Percentiles rank a stretch among this genome's conserved stretches.
phyloP scores from a whole-genome alignment of 2,113 vertebrate species.

The Columbina picui region DNA sequence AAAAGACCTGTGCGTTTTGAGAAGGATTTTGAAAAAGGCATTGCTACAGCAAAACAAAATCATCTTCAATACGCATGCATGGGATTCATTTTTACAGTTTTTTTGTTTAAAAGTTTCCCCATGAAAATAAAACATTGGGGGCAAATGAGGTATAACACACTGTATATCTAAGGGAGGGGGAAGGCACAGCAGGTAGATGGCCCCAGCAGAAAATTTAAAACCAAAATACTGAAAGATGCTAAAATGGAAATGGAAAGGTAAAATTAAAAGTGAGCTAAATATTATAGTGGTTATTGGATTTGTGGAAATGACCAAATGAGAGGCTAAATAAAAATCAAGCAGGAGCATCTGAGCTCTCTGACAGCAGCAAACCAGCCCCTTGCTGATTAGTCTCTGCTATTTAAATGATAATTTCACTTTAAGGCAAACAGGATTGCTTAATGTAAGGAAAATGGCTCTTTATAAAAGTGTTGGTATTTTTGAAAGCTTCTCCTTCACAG shows the following conservation, averaged over 20 bases:
- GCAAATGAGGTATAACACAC: not conserved
- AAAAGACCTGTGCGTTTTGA: not conserved
- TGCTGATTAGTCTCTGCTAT: constrained; percentile 29
- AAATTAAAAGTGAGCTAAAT: not conserved
- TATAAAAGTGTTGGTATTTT: not conserved
- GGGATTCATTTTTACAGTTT: not conserved
- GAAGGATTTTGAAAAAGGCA: not conserved
- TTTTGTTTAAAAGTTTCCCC: not conserved
- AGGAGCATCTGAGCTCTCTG: not conserved
- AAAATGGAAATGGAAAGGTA: not conserved
- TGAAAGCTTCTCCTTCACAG: constrained; percentile 51
- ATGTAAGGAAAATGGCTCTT: not conserved
- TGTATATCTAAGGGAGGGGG: not conserved
- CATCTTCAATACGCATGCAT: not conserved
- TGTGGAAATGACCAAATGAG: constrained; percentile 3
- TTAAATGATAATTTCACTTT: constrained; percentile 59
- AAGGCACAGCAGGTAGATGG: accelerated
- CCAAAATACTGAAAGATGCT: not conserved
- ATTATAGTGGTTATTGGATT: not conserved
- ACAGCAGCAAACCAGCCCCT: not conserved
- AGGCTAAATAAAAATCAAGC: constrained; percentile 25
- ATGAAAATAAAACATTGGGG: not conserved
- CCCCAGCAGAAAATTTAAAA: not conserved
- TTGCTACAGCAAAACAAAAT: not conserved
- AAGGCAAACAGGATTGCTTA: constrained; percentile 27